Conservation (phyloP, 1,140 invertebrate species). For the Leptinotarsa lineolata region DNA sequence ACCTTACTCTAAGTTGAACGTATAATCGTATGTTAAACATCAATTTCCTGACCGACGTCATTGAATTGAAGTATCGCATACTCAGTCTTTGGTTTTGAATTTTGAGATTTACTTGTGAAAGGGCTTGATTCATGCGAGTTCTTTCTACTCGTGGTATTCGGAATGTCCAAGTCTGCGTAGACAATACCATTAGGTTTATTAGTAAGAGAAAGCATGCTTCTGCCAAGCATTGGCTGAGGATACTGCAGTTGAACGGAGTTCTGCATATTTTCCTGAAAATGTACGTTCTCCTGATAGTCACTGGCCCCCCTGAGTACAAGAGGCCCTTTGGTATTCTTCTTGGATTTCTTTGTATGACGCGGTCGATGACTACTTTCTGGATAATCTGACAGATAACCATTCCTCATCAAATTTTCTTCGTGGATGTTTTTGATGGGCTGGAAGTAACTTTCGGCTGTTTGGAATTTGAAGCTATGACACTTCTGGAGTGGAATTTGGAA, state of each 20-base stretch:
- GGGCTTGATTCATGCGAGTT: constrained; percentile 34
- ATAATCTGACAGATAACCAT: constrained; percentile 55
- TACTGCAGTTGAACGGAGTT: constrained; percentile 54
- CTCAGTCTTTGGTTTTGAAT: constrained; percentile 62
- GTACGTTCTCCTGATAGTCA: constrained; percentile 50
- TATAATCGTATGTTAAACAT: constrained; percentile 64
- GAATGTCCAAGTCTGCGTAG: constrained; percentile 55
- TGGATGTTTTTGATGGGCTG: constrained; percentile 65
- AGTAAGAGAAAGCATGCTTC: constrained; percentile 25
- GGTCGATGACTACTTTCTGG: constrained; percentile 42
- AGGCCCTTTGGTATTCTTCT: constrained; percentile 52
- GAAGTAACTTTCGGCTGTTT: constrained; percentile 66
- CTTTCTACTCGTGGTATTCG: constrained; percentile 39
- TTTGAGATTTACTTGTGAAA: constrained; percentile 41
- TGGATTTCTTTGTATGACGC: constrained; percentile 44
- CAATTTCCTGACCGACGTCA: constrained; percentile 75
- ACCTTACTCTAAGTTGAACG: constrained; percentile 39
- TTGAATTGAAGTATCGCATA: constrained; percentile 79
- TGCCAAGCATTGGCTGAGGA: constrained; percentile 50
- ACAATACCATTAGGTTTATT: constrained; percentile 52
- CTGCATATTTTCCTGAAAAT: constrained; percentile 53
- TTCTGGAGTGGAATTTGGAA: constrained; percentile 68
- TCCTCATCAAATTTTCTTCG: constrained; percentile 60
- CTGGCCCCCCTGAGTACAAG: constrained; percentile 45
- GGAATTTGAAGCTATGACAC: constrained; percentile 71